These are phyloP conservation scores for Lasaia peninsularis DNA, from an alignment of 1,140 invertebrate genomes.

Conservation along the genomic window DNA sequence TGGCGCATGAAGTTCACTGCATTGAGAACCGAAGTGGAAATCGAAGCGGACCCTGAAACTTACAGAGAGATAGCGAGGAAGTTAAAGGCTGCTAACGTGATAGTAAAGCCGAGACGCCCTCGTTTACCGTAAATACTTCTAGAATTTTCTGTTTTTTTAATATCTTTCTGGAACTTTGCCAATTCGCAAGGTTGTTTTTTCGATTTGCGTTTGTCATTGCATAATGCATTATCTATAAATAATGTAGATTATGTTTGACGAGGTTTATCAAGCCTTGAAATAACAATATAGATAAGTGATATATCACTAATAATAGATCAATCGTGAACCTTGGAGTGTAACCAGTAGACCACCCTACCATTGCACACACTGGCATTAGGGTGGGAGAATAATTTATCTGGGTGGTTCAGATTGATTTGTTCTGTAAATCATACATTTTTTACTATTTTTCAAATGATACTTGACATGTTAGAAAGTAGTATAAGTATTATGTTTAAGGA, in stretches of 20 bases:
- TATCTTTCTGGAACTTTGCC: not conserved
- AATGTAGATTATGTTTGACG: not conserved
- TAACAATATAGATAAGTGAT: not conserved
- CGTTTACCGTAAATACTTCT: conserved; percentile 52
- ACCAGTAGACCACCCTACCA: not conserved
- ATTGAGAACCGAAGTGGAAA: conserved; percentile 61
- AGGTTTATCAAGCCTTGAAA: not conserved
- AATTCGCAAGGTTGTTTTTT: not conserved
- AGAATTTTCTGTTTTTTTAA: not conserved
- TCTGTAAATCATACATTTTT: too few relatives aligned
- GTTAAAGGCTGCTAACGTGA: conserved; percentile 54
- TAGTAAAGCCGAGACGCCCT: conserved; percentile 49
- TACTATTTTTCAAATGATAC: too few relatives aligned
- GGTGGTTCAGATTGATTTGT: too few relatives aligned
- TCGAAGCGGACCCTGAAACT: conserved; percentile 57
- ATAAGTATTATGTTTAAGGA: too few relatives aligned
- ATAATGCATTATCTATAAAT: conserved; percentile 4
- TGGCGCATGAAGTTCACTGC: conserved; percentile 69
- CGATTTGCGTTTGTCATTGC: not conserved
- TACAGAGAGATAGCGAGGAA: conserved; percentile 55
- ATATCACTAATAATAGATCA: not conserved
- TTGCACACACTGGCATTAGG: too few relatives aligned
- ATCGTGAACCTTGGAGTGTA: too few relatives aligned
- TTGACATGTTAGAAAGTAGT: too few relatives aligned
- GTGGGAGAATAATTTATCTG: too few relatives aligned